phyloP scores from a whole-genome alignment of 2,797 vertebrate genomes.

The Rhinella marina region DNA sequence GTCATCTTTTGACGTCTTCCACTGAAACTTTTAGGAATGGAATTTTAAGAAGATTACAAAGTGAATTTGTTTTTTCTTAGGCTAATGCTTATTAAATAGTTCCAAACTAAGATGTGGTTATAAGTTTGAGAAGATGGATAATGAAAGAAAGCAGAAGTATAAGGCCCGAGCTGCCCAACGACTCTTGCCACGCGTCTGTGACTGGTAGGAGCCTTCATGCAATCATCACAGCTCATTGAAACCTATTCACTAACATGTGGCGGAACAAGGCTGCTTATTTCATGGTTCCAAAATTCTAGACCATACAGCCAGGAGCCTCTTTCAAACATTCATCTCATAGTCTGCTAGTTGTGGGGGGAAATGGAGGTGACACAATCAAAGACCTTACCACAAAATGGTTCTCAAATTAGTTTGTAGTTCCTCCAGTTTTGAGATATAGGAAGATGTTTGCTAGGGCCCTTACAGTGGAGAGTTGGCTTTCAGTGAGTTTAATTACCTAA shows the following conservation, averaged over 20 bases:
- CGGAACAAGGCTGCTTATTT: neutral
- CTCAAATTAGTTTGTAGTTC: neutral
- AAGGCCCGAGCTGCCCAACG: constrained; percentile 28
- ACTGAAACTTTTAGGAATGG: neutral
- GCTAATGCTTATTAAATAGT: constrained; percentile 12
- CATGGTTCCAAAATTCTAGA: neutral
- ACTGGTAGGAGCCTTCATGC: constrained; percentile 22
- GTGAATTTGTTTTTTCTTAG: constrained; percentile 22
- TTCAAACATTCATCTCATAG: neutral
- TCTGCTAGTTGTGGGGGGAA: neutral
- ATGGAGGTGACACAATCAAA: neutral
- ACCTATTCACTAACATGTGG: neutral
- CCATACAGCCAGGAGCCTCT: neutral
- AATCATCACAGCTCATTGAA: constrained; percentile 16
- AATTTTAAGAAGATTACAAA: constrained; percentile 23
- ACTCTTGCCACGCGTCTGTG: constrained; percentile 29
- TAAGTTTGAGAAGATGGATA: constrained; percentile 14
- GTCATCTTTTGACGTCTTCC: neutral
- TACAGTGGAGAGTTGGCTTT: neutral
- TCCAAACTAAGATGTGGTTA: constrained; percentile 19
- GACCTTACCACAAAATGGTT: neutral
- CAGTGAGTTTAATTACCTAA: too few relatives aligned
- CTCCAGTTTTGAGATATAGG: neutral
- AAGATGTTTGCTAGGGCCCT: neutral
- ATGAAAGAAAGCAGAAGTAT: constrained; percentile 34